Conservation (phyloP, 2,113 vertebrate genomes). For the Calonectris borealis region DNA sequence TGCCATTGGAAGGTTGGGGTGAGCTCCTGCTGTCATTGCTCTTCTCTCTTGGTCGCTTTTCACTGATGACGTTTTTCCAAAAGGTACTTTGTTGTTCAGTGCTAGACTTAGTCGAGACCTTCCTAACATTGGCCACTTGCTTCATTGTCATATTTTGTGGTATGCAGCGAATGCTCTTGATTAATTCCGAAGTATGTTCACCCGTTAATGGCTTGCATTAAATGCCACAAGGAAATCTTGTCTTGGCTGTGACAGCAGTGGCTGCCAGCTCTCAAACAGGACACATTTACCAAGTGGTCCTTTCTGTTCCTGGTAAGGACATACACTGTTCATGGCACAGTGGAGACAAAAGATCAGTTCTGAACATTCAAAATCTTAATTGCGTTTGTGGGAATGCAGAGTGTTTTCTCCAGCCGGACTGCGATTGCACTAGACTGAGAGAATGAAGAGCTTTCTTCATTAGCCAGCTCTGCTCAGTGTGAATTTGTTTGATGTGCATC, state of each 20-base stretch:
- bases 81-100: background rate
- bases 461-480: background rate
- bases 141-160: background rate
- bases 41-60: background rate
- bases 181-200: background rate
- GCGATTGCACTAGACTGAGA: background rate
- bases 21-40: background rate
- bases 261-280: background rate
- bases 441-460: background rate
- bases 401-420: background rate
- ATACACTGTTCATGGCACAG: fast-evolving
- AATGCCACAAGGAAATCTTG: background rate
- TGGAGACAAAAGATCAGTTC: too few species aligned
- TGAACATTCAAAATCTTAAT: background rate
- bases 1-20: background rate
- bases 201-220: background rate
- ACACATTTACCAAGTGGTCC: background rate
- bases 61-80: background rate
- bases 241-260: background rate
- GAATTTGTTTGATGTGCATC: background rate
- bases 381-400: fast-evolving
- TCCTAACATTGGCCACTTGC: background rate
- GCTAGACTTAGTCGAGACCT: background rate
- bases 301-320: background rate
- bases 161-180: background rate